Evolutionary conservation across 1,140 invertebrate species (phyloP), one percentile per base, ranked within the genome.

Genomic region (Mycetomoellerius zeteki): DNA sequence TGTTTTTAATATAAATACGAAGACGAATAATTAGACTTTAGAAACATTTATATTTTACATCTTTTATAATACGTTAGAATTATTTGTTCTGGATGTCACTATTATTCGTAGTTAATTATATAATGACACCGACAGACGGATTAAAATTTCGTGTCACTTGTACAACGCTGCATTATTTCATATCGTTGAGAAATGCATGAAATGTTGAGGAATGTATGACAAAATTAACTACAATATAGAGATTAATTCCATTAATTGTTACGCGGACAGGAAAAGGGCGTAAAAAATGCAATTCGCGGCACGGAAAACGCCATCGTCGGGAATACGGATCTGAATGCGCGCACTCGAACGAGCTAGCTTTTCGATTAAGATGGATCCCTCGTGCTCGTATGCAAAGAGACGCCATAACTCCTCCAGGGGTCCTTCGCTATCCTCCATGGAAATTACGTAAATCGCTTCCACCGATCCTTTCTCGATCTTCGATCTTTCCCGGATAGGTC

Each of bases 391-490:
- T 91, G 90, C 87, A 91, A 88, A 90, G 69, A 80, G 58, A 58
- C 19, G 47, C 88, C 52, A 78, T 78, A 84, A 87, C 60, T 86
- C 19, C 24, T 64, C 47, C 82, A 33, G 16, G 50, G 67, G 19
- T 69, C 58, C 30, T 71, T 90, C 80, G 37, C 58, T 78, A 80
- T 64, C 64, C 58, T 67, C 82, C 80, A 85, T 84, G 69, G 86
- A 86, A 91, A 91, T 91, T 86, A 91, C 88, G 90, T 91, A 88
- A 91, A 91, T 91, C 87, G 76, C 56, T 81, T 52, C 58, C 62
- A 24, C 52, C 47, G 58, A 43, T 60, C 43, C 58, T 67, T 33
- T 21, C 8, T 43, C 71, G 62, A 72, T 50, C 69, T 81, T 85
- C 86, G 88, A 90, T 90, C 86, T 47, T 64, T n/a, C 24, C 4